Conservation (phyloP, 2,888 invertebrate species). For the Oscheius onirici region DNA sequence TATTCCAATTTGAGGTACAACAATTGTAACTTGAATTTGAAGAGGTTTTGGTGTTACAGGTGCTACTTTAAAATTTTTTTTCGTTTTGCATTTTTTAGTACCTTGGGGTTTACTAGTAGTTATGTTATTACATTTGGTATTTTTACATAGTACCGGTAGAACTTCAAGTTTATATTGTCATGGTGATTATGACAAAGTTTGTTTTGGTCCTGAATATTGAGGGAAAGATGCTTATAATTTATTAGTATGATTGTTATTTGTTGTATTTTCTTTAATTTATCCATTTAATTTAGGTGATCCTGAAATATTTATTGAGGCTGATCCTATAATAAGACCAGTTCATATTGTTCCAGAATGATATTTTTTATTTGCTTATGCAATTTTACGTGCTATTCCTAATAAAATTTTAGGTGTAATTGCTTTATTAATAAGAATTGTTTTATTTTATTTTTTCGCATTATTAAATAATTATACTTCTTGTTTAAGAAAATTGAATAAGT, state of each 20-base stretch:
- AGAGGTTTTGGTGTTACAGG: slow-evolving; percentile 82
- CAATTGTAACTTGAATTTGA: slow-evolving; percentile 78
- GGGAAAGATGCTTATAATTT: slow-evolving; percentile 72
- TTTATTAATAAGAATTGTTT: slow-evolving; percentile 72
- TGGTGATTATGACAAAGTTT: slow-evolving; percentile 63
- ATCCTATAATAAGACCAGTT: slow-evolving; percentile 79
- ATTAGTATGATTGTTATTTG: slow-evolving; percentile 76
- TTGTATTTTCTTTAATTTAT: slow-evolving; percentile 76
- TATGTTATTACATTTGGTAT: slow-evolving; percentile 65
- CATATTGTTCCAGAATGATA: slow-evolving; percentile 88
- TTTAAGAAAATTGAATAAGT: slow-evolving; percentile 54
- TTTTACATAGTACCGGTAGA: slow-evolving; percentile 70
- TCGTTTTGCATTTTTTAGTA: slow-evolving; percentile 81
- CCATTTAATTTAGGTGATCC: slow-evolving; percentile 76
- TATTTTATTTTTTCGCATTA: slow-evolving; percentile 62
- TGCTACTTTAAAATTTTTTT: slow-evolving; percentile 83
- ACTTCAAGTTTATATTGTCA: slow-evolving; percentile 60
- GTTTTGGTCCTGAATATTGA: slow-evolving; percentile 59
- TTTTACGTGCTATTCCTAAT: slow-evolving; percentile 83
- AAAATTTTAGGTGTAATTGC: slow-evolving; percentile 83
- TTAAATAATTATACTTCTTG: slow-evolving; percentile 56
- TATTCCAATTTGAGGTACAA: slow-evolving; percentile 57
- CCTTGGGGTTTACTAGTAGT: slow-evolving; percentile 78
- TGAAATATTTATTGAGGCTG: slow-evolving; percentile 82
- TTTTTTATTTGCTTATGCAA: slow-evolving; percentile 84